Evolutionary conservation across 2,113 vertebrate species (phyloP).

Genomic region (Clinocottus analis): DNA sequence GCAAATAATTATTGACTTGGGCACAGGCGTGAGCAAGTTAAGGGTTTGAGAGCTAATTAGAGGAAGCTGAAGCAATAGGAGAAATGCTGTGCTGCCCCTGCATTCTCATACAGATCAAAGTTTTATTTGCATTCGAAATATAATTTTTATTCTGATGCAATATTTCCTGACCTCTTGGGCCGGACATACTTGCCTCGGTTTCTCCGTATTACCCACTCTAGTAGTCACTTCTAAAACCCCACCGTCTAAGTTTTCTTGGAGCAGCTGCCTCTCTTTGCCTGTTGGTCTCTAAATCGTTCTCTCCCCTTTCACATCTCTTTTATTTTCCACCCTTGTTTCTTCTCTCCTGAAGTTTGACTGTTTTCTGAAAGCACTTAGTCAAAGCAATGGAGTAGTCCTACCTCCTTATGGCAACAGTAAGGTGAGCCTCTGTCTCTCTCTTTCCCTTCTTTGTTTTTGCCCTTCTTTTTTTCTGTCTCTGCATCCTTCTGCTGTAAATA

Average conservation of each 20-base stretch:
- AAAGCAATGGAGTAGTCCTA: conserved; percentile 79
- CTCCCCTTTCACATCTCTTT: conserved; percentile 44
- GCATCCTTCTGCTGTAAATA: conserved; percentile 28
- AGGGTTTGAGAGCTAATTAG: neutral
- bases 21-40: too few relatives aligned
- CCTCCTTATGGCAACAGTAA: conserved; percentile 75
- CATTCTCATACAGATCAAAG: neutral
- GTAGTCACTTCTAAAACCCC: neutral
- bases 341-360: conserved; percentile 75
- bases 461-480: conserved; percentile 12
- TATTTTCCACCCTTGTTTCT: conserved; percentile 40
- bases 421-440: conserved; percentile 70
- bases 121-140: neutral
- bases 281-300: conserved; percentile 39
- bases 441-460: conserved; percentile 11
- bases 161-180: neutral
- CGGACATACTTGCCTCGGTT: neutral
- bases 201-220: neutral
- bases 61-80: neutral
- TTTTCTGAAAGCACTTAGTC: conserved; percentile 79
- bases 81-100: neutral
- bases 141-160: neutral
- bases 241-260: neutral
- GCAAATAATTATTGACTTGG: neutral
- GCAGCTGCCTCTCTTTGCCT: conserved; percentile 35